Percentiles rank a stretch among this genome's conserved stretches.
These are phyloP conservation scores for Timema cristinae DNA, from an alignment of 2,888 invertebrate genomes.

Conservation along the genomic window DNA sequence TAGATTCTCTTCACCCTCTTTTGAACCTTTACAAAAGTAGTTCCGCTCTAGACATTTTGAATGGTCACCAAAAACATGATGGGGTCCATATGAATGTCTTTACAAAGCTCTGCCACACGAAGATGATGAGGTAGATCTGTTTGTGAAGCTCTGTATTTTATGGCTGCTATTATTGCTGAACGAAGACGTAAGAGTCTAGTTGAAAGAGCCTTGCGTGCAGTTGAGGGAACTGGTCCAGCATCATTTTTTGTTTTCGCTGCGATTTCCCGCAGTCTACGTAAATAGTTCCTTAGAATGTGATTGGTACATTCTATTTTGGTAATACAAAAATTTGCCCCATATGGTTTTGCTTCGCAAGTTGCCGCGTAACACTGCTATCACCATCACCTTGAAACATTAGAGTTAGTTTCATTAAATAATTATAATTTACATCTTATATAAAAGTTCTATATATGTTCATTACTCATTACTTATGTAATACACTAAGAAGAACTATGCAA, in stretches of 20 bases:
- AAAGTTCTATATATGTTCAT: too few relatives aligned
- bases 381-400: neutral
- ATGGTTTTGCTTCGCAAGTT: constrained; percentile 7
- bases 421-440: too few relatives aligned
- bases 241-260: neutral
- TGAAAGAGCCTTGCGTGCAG: neutral
- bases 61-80: too few relatives aligned
- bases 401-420: too few relatives aligned
- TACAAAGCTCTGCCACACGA: too few relatives aligned
- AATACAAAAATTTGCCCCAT: neutral
- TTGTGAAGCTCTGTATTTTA: constrained; percentile 1
- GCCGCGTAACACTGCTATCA: constrained; percentile 1
- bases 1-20: too few relatives aligned
- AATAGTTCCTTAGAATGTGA: constrained; percentile 2
- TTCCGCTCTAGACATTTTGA: too few relatives aligned
- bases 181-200: neutral
- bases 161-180: neutral
- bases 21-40: too few relatives aligned
- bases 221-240: neutral
- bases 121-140: neutral
- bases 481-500: too few relatives aligned
- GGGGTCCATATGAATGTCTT: too few relatives aligned
- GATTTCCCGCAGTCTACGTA: neutral
- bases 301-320: neutral
- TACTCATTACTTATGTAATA: too few relatives aligned